A percentile compares a stretch with the other conserved stretches of the same genome.
Conservation (phyloP, 2,888 invertebrate species). For the Platycheirus rosarum region DNA sequence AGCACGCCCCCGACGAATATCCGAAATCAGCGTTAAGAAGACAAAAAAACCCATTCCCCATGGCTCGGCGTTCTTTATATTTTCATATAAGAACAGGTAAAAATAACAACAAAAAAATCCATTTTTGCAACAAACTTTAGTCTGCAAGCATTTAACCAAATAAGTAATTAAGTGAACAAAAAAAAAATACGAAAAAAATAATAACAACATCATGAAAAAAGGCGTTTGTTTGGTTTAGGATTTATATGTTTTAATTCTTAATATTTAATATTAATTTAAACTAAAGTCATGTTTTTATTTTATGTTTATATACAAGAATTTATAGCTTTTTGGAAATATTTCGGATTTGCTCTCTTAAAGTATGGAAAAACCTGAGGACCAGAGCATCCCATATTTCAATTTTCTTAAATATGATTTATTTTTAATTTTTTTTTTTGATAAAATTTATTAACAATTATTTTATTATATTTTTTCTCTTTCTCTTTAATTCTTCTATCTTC, state of each 20-base stretch:
- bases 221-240: conserved; percentile 68
- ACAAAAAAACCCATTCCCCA: conserved; percentile 95
- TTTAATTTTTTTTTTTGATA: conserved; percentile 15
- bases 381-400: conserved; percentile 11
- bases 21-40: conserved; percentile 92
- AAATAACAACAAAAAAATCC: conserved; percentile 79
- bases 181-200: conserved; percentile 5
- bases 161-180: conserved; percentile 6
- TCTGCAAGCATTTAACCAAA: too few species aligned
- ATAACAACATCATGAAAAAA: background rate
- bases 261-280: conserved; percentile 12
- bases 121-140: conserved; percentile 42
- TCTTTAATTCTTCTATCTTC: conserved; percentile 36
- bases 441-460: conserved; percentile 29
- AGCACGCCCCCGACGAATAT: conserved; percentile 92
- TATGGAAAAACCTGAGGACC: too few species aligned
- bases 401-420: too few species aligned
- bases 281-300: conserved; percentile 17
- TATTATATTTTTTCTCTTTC: conserved; percentile 39
- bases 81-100: conserved; percentile 96
- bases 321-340: background rate
- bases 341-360: too few species aligned
- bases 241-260: conserved; percentile 34
- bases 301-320: conserved; percentile 19
- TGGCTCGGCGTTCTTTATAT: conserved; percentile 96